A percentile compares a stretch with the other conserved stretches of the same genome.
phyloP scores from a whole-genome alignment of 2,888 invertebrate species.

The Ptycholaimellus sp. region DNA sequence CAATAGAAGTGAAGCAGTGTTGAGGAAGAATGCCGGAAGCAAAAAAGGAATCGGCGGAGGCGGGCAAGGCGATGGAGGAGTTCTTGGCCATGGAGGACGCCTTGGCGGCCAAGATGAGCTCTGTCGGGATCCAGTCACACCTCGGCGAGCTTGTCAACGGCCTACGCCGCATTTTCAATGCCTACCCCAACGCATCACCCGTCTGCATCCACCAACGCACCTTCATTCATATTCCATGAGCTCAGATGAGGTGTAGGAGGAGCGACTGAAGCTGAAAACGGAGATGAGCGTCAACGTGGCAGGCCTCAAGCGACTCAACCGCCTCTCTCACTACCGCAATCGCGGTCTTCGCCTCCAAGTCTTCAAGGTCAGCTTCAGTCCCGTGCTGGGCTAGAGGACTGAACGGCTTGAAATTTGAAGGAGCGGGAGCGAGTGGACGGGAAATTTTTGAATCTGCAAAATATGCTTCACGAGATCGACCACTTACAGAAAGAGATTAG shows the following conservation, averaged over 20 bases:
- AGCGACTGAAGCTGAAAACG: no score
- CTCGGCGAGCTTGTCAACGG: constrained; percentile 15
- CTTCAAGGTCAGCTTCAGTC: constrained; percentile 32
- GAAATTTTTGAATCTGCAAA: no score
- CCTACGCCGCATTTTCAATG: constrained; percentile 13
- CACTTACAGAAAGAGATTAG: no score
- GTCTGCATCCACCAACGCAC: no score
- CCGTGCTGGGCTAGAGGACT: constrained; percentile 41
- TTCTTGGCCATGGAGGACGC: constrained; percentile 39
- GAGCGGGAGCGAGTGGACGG: no score
- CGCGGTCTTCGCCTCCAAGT: constrained; percentile 55
- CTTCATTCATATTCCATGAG: no score
- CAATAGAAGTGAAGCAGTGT: no score
- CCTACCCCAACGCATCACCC: constrained; percentile 11
- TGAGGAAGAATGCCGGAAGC: no score
- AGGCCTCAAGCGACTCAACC: constrained; percentile 38
- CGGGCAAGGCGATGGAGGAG: constrained; percentile 40
- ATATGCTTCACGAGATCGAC: no score
- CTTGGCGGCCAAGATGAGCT: no score
- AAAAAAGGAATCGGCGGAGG: not conserved
- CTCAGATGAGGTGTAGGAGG: no score
- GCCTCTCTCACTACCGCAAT: constrained; percentile 63
- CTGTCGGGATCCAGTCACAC: constrained; percentile 12
- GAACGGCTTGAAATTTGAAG: constrained; percentile 52
- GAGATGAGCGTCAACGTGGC: no score